phyloP scores from a whole-genome alignment of 2,113 vertebrate species.

The Odobenus rosmarus region DNA sequence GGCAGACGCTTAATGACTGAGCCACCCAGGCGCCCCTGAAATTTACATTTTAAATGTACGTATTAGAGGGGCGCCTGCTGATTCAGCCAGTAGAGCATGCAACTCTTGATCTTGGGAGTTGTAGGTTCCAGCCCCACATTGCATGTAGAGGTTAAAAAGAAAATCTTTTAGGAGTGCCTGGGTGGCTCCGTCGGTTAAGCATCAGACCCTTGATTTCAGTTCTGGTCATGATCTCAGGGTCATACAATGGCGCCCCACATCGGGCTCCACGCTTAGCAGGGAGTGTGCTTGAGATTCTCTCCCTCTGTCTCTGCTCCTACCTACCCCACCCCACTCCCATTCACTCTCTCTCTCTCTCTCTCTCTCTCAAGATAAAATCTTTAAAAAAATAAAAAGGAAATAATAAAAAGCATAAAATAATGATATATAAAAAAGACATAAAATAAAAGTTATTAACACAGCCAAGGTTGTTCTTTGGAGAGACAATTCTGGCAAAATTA shows the following conservation, averaged over 20 bases:
- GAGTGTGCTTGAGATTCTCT: background rate
- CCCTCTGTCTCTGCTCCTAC: background rate
- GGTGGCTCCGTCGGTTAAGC: background rate
- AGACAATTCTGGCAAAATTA: conserved; percentile 37
- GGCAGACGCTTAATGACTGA: no score
- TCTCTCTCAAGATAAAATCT: background rate
- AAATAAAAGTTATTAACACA: conserved; percentile 46
- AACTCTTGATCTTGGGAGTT: background rate
- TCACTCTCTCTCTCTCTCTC: background rate
- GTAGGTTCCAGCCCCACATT: background rate
- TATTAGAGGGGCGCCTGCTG: background rate
- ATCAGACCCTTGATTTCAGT: background rate
- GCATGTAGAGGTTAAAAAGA: background rate
- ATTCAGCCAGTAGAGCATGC: background rate
- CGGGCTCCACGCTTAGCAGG: background rate
- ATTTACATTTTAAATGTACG: conserved; percentile 5
- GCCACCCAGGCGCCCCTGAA: background rate
- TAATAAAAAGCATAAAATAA: background rate
- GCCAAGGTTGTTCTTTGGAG: background rate
- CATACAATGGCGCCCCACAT: background rate
- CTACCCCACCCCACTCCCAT: background rate
- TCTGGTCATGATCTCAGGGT: background rate
- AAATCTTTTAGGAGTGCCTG: background rate
- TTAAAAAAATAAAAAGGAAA: background rate
- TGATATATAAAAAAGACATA: background rate